Conservation (phyloP, 2,888 invertebrate genomes). For the Sinopyrophorus schimmeli region DNA sequence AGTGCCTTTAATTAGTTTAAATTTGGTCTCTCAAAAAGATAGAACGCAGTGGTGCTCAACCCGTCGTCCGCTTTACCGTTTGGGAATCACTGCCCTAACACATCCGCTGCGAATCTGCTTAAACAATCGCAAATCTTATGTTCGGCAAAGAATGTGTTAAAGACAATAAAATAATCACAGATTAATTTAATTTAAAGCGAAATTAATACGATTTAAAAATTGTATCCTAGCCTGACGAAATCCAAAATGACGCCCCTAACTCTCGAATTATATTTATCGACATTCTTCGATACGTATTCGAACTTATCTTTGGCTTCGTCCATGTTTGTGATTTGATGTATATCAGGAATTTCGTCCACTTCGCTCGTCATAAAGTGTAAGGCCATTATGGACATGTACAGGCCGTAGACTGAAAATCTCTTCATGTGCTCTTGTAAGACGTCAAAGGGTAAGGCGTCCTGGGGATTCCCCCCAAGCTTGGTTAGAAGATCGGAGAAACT, state of each 20-base stretch:
- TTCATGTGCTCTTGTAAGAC: slow-evolving; percentile 40
- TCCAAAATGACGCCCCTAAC: slow-evolving; percentile 29
- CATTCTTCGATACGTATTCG: slow-evolving; percentile 29
- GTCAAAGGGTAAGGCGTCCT: slow-evolving; percentile 41
- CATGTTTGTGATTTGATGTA: slow-evolving; percentile 13
- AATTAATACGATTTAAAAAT: too few species aligned
- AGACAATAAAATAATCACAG: too few species aligned
- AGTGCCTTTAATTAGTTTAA: too few species aligned
- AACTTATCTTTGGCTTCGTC: slow-evolving; percentile 9
- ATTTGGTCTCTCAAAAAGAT: too few species aligned
- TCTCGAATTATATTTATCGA: slow-evolving; percentile 25
- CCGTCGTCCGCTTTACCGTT: too few species aligned
- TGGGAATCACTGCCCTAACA: too few species aligned
- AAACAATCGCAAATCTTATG: too few species aligned
- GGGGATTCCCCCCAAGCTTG: slow-evolving; percentile 40
- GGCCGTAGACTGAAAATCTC: slow-evolving; percentile 40
- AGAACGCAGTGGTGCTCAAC: too few species aligned
- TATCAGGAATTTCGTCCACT: slow-evolving; percentile 34
- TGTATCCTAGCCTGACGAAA: slow-evolving; percentile 20
- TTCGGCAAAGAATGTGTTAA: too few species aligned
- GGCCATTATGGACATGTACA: slow-evolving; percentile 38
- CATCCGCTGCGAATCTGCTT: too few species aligned
- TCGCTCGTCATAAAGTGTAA: slow-evolving; percentile 39
- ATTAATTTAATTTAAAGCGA: too few species aligned
- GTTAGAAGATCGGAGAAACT: slow-evolving; percentile 37